A percentile compares a stretch with the other conserved stretches of the same genome.
These are phyloP conservation scores for Chanos chanos DNA, from an alignment of 2,797 vertebrate species.

Conservation along the genomic window DNA sequence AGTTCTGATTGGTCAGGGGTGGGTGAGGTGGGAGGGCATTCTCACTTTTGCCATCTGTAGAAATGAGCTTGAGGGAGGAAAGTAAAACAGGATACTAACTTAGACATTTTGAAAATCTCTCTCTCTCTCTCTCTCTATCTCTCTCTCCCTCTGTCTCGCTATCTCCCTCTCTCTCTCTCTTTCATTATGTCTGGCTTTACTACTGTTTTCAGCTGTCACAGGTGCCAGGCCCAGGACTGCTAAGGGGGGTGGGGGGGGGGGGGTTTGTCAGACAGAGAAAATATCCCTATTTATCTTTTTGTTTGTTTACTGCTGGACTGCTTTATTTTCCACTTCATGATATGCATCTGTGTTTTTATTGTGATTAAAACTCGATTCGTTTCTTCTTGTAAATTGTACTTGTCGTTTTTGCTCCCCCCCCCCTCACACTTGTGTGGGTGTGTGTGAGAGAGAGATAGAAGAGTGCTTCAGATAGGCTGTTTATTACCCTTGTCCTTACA, in stretches of 20 bases:
- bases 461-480: neutral
- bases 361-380: constrained; percentile 56
- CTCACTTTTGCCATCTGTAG: constrained; percentile 2
- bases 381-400: neutral
- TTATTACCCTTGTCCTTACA: neutral
- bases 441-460: neutral
- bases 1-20: too few relatives aligned
- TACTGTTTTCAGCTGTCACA: neutral
- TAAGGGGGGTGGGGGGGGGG: neutral
- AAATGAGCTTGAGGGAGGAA: too few relatives aligned
- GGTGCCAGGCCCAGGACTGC: constrained; percentile 35
- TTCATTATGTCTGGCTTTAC: constrained; percentile 23
- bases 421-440: too few relatives aligned
- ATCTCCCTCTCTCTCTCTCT: neutral
- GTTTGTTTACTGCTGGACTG: constrained; percentile 49
- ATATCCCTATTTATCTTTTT: constrained; percentile 42
- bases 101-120: constrained; percentile 51
- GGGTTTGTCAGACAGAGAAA: constrained; percentile 15
- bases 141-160: neutral
- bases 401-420: too few relatives aligned
- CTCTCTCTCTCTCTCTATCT: neutral
- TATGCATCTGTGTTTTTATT: constrained; percentile 72
- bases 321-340: constrained; percentile 56
- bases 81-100: constrained; percentile 41
- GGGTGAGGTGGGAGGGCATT: neutral